These are phyloP conservation scores for Bibio marci DNA, from an alignment of 2,888 invertebrate genomes.

Conservation along the genomic window DNA sequence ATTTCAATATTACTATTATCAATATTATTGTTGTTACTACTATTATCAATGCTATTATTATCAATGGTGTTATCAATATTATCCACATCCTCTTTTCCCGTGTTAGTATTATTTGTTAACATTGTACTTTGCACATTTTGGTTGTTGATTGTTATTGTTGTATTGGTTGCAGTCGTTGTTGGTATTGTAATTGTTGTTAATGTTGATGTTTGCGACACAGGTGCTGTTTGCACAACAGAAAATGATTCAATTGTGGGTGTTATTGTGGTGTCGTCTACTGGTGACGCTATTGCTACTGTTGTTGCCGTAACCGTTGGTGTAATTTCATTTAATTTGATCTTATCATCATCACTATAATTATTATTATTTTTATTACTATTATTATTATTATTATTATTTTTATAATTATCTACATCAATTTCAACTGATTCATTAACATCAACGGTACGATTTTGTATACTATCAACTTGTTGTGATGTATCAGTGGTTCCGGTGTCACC, in stretches of 20 bases:
- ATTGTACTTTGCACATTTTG: too few species aligned
- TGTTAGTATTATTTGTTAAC: too few species aligned
- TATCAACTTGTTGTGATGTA: conserved; percentile 2
- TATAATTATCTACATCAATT: conserved; percentile 3
- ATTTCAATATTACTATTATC: too few species aligned
- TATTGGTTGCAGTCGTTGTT: not conserved
- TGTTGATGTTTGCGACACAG: too few species aligned
- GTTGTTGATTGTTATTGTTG: not conserved
- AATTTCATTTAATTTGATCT: conserved; percentile 4
- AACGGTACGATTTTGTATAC: conserved; percentile 4
- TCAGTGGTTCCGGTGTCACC: conserved; percentile 29
- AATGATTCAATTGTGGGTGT: not conserved
- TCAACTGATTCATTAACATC: conserved; percentile 5
- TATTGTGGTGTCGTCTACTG: not conserved
- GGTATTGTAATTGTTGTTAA: too few species aligned
- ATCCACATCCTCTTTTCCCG: too few species aligned
- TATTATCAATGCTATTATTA: too few species aligned
- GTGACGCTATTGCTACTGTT: too few species aligned
- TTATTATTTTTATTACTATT: conserved; percentile 1
- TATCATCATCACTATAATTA: too few species aligned
- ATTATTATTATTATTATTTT: conserved; percentile 6
- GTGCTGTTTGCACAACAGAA: too few species aligned
- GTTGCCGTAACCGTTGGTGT: conserved; percentile 2
- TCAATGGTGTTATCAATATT: too few species aligned
- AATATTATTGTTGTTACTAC: too few species aligned